phyloP scores from a whole-genome alignment of 1,140 invertebrate species.

The Anagrus nilaparvatae region DNA sequence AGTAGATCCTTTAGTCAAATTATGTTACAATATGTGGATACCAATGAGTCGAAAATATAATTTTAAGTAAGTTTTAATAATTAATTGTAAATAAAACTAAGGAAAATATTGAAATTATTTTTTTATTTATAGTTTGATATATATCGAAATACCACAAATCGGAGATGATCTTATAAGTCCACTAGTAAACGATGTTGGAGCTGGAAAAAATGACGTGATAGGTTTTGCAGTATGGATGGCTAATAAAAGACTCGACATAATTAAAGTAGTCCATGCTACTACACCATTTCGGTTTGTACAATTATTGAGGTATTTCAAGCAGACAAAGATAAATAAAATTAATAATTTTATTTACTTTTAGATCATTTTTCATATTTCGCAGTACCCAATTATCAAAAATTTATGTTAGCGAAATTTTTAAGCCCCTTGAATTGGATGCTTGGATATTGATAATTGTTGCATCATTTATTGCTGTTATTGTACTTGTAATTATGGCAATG shows the following conservation, averaged over 20 bases:
- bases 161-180: too few species aligned
- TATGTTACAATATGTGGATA: too few species aligned
- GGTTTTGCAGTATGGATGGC: too few species aligned
- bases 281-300: conserved; percentile 6
- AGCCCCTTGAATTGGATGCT: conserved; percentile 3
- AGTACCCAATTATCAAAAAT: conserved; percentile 4
- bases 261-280: conserved; percentile 7
- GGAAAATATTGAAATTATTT: too few species aligned
- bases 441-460: conserved; percentile 7
- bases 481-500: conserved; percentile 3
- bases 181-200: too few species aligned
- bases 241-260: background rate
- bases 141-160: too few species aligned
- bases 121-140: too few species aligned
- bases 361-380: conserved; percentile 11
- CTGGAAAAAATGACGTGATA: too few species aligned
- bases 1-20: too few species aligned
- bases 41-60: too few species aligned
- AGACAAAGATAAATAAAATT: background rate
- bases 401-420: conserved; percentile 6
- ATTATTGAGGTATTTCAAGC: too few species aligned
- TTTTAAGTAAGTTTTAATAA: conserved; percentile 7
- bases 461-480: conserved; percentile 1
- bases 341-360: background rate
- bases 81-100: too few species aligned